A percentile compares a stretch with the other conserved stretches of the same genome.
Conservation (phyloP, 2,888 invertebrate genomes). For the Leptinotarsa tumamoca region DNA sequence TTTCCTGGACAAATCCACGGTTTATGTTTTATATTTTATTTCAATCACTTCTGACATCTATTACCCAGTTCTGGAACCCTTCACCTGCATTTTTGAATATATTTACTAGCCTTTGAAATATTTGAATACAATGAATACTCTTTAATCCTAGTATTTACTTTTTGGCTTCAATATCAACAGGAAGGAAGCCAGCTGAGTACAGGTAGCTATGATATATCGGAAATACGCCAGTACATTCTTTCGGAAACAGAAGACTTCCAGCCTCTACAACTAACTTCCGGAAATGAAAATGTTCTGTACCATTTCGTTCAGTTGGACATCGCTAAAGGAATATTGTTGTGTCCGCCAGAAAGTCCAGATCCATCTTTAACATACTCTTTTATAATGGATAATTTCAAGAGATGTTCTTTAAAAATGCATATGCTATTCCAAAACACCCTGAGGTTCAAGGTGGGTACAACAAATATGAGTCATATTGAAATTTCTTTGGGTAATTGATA, state of each 20-base stretch:
- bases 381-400: conserved; percentile 78
- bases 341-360: conserved; percentile 67
- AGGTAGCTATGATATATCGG: conserved; percentile 75
- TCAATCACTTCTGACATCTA: no score
- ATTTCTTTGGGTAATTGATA: no score
- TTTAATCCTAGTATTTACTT: background rate
- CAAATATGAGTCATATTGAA: no score
- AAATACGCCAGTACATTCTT: conserved; percentile 78
- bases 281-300: conserved; percentile 79
- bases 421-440: conserved; percentile 78
- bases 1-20: no score
- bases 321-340: conserved; percentile 78
- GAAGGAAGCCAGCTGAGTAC: conserved; percentile 75
- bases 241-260: conserved; percentile 77
- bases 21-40: no score
- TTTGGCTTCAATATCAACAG: conserved; percentile 64
- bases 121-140: no score
- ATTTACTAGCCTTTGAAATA: no score
- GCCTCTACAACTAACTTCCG: conserved; percentile 74
- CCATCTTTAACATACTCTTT: conserved; percentile 61
- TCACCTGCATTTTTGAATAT: no score
- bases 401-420: conserved; percentile 80
- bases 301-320: conserved; percentile 82
- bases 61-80: no score
- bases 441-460: conserved; percentile 66